Evolutionary conservation across 2,113 vertebrate genomes (phyloP).

Genomic region (Potamarius usumacintae): DNA sequence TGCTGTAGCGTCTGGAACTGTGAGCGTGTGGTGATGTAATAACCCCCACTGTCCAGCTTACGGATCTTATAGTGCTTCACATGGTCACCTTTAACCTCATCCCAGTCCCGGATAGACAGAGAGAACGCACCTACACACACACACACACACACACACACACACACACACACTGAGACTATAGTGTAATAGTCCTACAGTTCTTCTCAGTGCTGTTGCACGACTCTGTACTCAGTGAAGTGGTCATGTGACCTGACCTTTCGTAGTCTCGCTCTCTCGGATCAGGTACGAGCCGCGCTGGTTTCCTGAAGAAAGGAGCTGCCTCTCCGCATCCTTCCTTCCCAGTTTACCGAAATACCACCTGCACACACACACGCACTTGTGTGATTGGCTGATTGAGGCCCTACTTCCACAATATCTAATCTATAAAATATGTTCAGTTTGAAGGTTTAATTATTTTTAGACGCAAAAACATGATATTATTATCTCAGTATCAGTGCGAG

Average conservation of each 20-base stretch:
- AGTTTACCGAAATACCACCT: constrained; percentile 99
- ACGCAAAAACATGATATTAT: neutral
- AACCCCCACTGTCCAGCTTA: constrained; percentile 95
- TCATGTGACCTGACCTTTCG: constrained; percentile 81
- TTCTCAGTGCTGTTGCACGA: neutral
- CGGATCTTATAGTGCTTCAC: constrained; percentile 99
- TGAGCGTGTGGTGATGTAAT: constrained; percentile 96
- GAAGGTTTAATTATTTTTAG: neutral
- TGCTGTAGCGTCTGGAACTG: constrained; percentile 96
- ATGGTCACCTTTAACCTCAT: constrained; percentile 94
- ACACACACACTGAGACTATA: neutral
- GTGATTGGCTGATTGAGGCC: neutral
- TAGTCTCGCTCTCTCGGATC: constrained; percentile 97
- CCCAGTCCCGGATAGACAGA: constrained; percentile 96
- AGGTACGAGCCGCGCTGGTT: constrained; percentile 94
- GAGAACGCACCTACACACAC: constrained; percentile 88
- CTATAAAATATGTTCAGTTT: neutral
- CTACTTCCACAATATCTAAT: neutral
- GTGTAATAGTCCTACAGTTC: neutral
- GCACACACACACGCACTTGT: constrained; percentile 14
- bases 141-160: constrained; percentile 5
- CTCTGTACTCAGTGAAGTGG: neutral
- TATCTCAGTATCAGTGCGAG: too few species aligned
- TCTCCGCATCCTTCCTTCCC: constrained; percentile 94
- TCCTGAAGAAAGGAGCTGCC: constrained; percentile 89